A percentile compares a stretch with the other conserved stretches of the same genome.
These are phyloP conservation scores for Hepsetus odoe DNA, from an alignment of 2,113 vertebrate genomes.

Conservation along the genomic window DNA sequence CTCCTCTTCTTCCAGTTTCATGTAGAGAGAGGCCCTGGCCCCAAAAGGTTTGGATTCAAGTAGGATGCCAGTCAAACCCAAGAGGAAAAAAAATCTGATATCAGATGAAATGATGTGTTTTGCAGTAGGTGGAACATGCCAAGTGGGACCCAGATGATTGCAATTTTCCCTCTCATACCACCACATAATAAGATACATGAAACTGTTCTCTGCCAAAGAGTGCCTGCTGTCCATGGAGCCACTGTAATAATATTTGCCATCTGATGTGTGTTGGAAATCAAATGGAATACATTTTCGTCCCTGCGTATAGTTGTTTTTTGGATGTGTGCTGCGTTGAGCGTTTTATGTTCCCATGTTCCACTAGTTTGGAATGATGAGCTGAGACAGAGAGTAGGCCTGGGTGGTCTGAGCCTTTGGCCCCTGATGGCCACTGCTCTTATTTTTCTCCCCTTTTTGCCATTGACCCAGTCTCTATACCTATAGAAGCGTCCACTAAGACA, in stretches of 20 bases:
- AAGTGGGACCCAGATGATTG: conserved; percentile 74
- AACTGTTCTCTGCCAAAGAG: conserved; percentile 60
- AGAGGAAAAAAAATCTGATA: conserved; percentile 55
- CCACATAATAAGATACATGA: conserved; percentile 71
- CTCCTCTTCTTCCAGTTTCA: conserved; percentile 63
- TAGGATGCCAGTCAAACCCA: conserved; percentile 59
- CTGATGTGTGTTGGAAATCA: conserved; percentile 69
- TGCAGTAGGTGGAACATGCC: conserved; percentile 57
- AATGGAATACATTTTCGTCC: conserved; percentile 65
- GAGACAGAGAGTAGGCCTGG: conserved; percentile 62
- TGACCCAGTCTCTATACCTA: neutral
- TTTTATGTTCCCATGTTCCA: conserved; percentile 29
- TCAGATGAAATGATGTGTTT: conserved; percentile 66
- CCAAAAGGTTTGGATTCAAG: conserved; percentile 62
- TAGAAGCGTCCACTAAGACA: neutral
- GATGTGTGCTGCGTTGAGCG: conserved; percentile 35
- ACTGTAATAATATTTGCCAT: conserved; percentile 74
- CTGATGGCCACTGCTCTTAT: conserved; percentile 9
- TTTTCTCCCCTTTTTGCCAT: neutral
- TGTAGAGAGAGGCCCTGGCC: conserved; percentile 54
- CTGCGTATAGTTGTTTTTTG: conserved; percentile 38
- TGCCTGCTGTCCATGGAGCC: conserved; percentile 59
- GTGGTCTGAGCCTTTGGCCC: conserved; percentile 62
- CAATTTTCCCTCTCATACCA: conserved; percentile 72
- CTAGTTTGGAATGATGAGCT: conserved; percentile 61